Evolutionary conservation across 92 coral and sea anemone genomes (phyloP), one percentile per base, ranked within the genome.

Genomic region (Umimayanthus chanpuru): DNA sequence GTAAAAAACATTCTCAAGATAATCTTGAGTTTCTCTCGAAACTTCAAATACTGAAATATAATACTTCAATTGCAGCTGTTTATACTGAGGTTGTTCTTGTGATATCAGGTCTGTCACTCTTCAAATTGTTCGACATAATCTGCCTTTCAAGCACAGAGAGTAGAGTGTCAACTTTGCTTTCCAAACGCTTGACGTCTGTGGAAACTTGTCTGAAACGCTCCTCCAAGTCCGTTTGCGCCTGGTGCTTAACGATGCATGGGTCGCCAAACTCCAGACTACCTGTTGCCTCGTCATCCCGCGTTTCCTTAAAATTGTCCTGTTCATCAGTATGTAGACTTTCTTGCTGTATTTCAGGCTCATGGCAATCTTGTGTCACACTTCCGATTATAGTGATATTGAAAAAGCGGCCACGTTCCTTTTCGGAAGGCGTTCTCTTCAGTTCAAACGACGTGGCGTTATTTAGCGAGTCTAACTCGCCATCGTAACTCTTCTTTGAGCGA

Each of bases 121-220:
- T 87, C 8, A 40, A 40, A 41, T 16, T 67, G 49, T 53, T 58
- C 44, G 74, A 56, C 85, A 38, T 23, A 30, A 47, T 39, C n/a
- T 88, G 83, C 70, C 80, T 32, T 53, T 88, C 88, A 18, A 97
- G 88, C 29, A 92, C 79, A 20, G 92, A 75, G 25, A 97, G 86
- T 18, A 97, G 88, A 64, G 90, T 81, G 73, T 95, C 97, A 79
- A 97, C 85, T 81, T 93, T 96, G 80, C 86, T 86, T 66, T 97
- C 98, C 29, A 97, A 90, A 77, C 93, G 84, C 87, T 94, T 83
- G 74, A 97, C 87, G 71, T 92, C 92, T 4, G 47, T 41, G 0
- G 94, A 80, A 92, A 97, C 94, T 47, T 97, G 94, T 79, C 93
- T 78, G 70, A 93, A 84, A 38, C 96, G 94, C 43, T 90, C 92